Base-by-base conservation (phyloP, 2,113 vertebrate species). In the Sinosuthora webbiana region DNA sequence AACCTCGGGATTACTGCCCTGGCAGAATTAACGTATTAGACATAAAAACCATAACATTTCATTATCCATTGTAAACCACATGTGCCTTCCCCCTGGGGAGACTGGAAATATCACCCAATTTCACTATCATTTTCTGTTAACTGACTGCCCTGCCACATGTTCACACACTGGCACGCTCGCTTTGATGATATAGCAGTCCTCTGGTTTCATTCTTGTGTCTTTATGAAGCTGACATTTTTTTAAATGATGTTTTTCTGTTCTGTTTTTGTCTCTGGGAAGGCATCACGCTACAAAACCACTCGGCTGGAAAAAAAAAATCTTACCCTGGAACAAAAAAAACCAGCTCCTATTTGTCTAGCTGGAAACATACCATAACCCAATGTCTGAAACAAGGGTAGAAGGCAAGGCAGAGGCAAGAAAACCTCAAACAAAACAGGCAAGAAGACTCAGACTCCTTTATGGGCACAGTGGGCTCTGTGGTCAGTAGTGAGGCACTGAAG, bases 61-160 rank as follows among this genome's bases (percentile, higher is more conserved):
- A 92, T 90, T 93, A 95, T 82, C 69, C 33, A 47, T 28, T 73
- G 47, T 74, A 81, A 93, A 92, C 15, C 24, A 13, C 28, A 27
- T 9, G 28, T 15, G 49, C 73, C 64, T 52, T 60, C 85, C 53
- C 91, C 42, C 73, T 22, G 49, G 71, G 71, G 73, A 93, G 83
- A 81, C 49, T 63, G 56, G 52, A 93, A 96, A 93, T 92, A 94
- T 45, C 94, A 93, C 53, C 39, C 64, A 44, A 75, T 78, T 87
- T 90, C 90, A 88, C 85, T 78, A 33, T 47, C 50, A 41, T 68
- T 89, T 94, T 39, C 74, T 76, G 62, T 19, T 85, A 79, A 91
- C 56, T 60, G 87, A 33, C 70, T 94, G 39, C 63, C 87, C 49
- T 86, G 71, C 77, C 64, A 63, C 2, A 1, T 27, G 63, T 25